Base-by-base conservation (phyloP, 2,888 invertebrate genomes). In the Synanthedon myopaeformis region DNA sequence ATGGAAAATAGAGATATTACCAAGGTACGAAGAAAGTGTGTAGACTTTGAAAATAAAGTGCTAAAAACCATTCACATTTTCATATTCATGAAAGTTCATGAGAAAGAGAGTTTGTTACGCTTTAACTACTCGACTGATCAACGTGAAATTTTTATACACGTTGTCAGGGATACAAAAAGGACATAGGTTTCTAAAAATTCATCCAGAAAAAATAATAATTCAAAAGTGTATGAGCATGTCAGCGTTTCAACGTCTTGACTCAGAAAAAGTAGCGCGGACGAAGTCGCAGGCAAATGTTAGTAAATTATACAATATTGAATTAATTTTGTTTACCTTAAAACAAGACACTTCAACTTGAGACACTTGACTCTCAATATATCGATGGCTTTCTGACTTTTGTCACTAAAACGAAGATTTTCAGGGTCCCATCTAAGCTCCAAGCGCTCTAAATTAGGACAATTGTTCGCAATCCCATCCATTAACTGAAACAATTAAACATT, bases 311-410 rank as follows among this genome's bases (percentile, higher is more conserved):
- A 3, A 42, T 19, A 42, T 12, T 67, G 65, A 23, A 6, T 23
- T 23, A 28, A 10, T 35, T 1, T 35, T 35, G 6, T 14, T 45
- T 42, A 96, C 96, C 95, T 97, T 49, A 99, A 89, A 13, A 97
- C 96, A 59, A 99, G 91, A 67, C 98, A 97, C 63, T 93, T 93
- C 52, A 99, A 88, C 74, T 97, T 95, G 1, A 97, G 89, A 69
- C 99, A 99, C 72, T 96, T 96, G 49, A 99, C 96, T 51, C 99
- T 92, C 58, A 99, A 89, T 51, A 98, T 94, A 79, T 99, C 99
- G 62, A 99, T 98, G 49, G 99, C 99, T 79, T 99, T 99, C 82
- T 98, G 98, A 72, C 98, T 98, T 84, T 99, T 99, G 82, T 99
- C 99, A 45, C 98, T 99, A 85, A 98, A 99, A 53, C 99, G 91